Base-by-base conservation (phyloP, 2,113 vertebrate genomes). In the Peromyscus leucopus region DNA sequence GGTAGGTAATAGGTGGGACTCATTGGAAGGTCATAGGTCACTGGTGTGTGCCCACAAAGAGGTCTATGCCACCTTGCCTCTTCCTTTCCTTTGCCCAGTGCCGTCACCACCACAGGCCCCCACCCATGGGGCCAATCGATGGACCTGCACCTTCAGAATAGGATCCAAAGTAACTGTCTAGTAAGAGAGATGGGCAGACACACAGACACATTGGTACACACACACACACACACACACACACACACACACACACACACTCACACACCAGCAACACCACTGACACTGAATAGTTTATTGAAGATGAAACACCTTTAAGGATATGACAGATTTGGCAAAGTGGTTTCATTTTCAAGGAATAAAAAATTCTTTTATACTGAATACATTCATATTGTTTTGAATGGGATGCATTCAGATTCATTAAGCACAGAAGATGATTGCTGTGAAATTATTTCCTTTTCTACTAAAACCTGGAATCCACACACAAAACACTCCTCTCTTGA, bases 401-500 rank as follows among this genome's bases (percentile, higher is more conserved):
- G 76, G 51, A 55, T 91, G 65, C 16, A 39, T 67, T 91, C 61
- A 95, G 71, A 80, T 79, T 97, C 59, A 79, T 78, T 97, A 97
- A 95, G 2, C 93, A 61, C 3, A 86, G 87, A 82, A 90, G 93
- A 80, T 96, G 39, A 90, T 92, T 93, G 61, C 88, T 93, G n/a
- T 96, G 75, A 97, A 97, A 79, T 90, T 61, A 95, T 92, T 94
- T 80, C 69, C 67, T 63, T 71, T 96, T 90, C 76, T 95, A 69
- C 36, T 57, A 91, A 94, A 97, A 94, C 33, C 42, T 92, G 78
- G 90, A 96, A 95, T 28, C 24, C 83, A 94, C 46, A 94, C 28
- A 89, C 67, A 96, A 69, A 91, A 95, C 78, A 82, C 42, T 79
- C 85, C 57, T 92, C n/a, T 93, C 55, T 97, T 95, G 91, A 93